Evolutionary conservation across 2,113 vertebrate genomes (phyloP).

Genomic region (Syrmaticus mikado): DNA sequence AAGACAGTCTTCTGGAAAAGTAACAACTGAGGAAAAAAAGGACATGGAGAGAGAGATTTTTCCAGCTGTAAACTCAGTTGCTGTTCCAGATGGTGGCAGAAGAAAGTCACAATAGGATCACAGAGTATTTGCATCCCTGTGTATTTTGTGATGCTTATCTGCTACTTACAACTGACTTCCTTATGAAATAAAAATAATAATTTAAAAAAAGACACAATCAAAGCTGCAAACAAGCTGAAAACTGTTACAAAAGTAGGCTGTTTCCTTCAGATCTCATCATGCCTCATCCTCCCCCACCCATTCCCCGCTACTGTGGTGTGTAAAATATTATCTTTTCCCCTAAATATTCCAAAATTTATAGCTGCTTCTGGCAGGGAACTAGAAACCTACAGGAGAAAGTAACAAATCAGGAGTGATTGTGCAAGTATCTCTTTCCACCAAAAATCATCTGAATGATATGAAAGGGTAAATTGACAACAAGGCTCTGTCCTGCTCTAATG

Average conservation of each 20-base stretch:
- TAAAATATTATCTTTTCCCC: background rate
- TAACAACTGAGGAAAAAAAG: background rate
- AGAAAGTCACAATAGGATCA: background rate
- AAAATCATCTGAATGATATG: background rate
- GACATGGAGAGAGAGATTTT: background rate
- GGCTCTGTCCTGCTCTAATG: background rate
- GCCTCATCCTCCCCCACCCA: background rate
- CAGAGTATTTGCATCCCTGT: background rate
- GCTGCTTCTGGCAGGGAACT: background rate
- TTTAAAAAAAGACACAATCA: background rate
- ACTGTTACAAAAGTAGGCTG: background rate
- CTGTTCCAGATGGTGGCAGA: background rate
- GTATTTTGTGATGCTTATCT: background rate
- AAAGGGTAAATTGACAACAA: background rate
- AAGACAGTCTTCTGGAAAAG: background rate
- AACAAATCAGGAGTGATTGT: background rate
- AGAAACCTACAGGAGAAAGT: background rate
- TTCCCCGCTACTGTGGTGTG: background rate
- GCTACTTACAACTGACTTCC: background rate
- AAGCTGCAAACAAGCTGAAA: conserved; percentile 2
- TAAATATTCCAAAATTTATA: background rate
- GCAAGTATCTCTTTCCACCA: background rate
- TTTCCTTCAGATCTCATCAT: background rate
- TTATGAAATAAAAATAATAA: background rate
- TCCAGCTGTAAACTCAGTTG: background rate